A percentile compares a stretch with the other conserved stretches of the same genome.
Evolutionary conservation across 2,888 invertebrate species (phyloP).

Genomic region (Hylaea fasciaria): DNA sequence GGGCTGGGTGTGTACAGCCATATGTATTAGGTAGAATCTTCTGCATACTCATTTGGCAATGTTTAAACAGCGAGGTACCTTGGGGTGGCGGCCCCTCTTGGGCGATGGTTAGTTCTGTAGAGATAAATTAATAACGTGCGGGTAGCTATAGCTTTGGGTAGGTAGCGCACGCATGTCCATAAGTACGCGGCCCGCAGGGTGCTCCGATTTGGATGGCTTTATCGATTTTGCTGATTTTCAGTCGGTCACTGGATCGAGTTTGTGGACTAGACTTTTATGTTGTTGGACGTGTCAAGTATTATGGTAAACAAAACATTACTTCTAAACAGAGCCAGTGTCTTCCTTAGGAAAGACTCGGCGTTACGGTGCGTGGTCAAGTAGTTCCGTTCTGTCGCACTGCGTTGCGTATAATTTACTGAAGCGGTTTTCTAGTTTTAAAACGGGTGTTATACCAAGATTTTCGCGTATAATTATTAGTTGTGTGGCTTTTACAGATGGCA

Average conservation of each 20-base stretch:
- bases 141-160: constrained; percentile 60
- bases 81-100: constrained; percentile 52
- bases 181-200: constrained; percentile 55
- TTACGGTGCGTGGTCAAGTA: too few relatives aligned
- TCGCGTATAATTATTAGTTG: too few relatives aligned
- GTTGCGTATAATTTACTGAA: too few relatives aligned
- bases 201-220: constrained; percentile 49
- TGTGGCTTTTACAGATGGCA: too few relatives aligned
- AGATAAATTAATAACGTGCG: constrained; percentile 83
- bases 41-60: constrained; percentile 84
- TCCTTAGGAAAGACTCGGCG: too few relatives aligned
- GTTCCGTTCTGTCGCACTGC: too few relatives aligned
- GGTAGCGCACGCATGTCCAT: constrained; percentile 76
- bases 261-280: background rate
- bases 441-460: too few relatives aligned
- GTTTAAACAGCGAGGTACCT: constrained; percentile 74
- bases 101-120: constrained; percentile 82
- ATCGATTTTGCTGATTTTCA: constrained; percentile 32
- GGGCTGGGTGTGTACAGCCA: constrained; percentile 71
- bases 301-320: too few relatives aligned
- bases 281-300: background rate
- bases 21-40: constrained; percentile 76
- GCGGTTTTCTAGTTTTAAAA: too few relatives aligned
- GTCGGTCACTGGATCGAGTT: background rate
- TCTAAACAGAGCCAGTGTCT: too few relatives aligned